phyloP scores from a whole-genome alignment of 2,888 invertebrate species.

The Ryuthela nishihirai region DNA sequence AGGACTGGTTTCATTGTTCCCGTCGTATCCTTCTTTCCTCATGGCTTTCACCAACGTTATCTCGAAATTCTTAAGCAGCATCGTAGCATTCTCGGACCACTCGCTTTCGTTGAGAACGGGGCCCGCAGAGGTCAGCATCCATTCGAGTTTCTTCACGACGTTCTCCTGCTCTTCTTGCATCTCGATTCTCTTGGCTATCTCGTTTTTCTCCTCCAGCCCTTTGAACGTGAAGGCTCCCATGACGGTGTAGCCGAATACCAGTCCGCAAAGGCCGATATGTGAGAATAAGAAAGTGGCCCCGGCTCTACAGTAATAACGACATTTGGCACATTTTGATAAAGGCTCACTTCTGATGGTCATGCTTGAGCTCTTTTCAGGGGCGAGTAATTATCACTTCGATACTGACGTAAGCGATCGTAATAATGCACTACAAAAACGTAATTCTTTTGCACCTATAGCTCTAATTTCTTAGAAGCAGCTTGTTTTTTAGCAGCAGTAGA shows the following conservation, averaged over 20 bases:
- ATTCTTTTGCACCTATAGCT: no score
- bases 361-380: no score
- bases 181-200: slow-evolving; percentile 27
- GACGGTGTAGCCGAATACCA: slow-evolving; percentile 86
- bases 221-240: slow-evolving; percentile 78
- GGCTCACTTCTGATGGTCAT: no score
- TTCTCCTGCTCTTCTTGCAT: slow-evolving; percentile 25
- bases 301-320: slow-evolving; percentile 70
- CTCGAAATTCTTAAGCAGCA: slow-evolving; percentile 54
- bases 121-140: slow-evolving; percentile 47
- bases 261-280: slow-evolving; percentile 78
- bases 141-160: slow-evolving; percentile 43
- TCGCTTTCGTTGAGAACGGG: slow-evolving; percentile 65
- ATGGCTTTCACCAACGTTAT: slow-evolving; percentile 70
- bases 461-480: no score
- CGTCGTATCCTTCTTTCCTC: slow-evolving; percentile 86
- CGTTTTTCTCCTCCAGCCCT: slow-evolving; percentile 38
- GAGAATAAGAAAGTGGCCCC: slow-evolving; percentile 80
- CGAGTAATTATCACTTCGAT: no score
- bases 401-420: no score
- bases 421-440: no score
- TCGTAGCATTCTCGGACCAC: slow-evolving; percentile 71
- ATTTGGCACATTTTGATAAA: slow-evolving; percentile 48
- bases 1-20: slow-evolving; percentile 66
- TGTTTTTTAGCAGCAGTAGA: no score